Base-by-base conservation (phyloP, 2,888 invertebrate species). In the Hypolimnas misippus region DNA sequence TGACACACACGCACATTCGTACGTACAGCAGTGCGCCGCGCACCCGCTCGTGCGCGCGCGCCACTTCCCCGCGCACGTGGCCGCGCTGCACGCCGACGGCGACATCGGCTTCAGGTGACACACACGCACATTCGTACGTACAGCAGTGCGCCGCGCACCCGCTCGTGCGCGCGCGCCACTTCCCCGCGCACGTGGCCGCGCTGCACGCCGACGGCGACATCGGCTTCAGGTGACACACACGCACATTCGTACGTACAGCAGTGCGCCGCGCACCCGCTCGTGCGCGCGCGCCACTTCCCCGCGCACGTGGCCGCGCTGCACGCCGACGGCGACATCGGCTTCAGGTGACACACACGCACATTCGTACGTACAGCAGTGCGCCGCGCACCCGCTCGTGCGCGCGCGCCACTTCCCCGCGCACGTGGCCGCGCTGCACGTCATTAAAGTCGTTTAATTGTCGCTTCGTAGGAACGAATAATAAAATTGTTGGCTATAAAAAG, bases 131-230 rank as follows among this genome's bases (percentile, higher is more conserved):
- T n/a, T n/a, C n/a, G n/a, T n/a, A n/a, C n/a, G n/a, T n/a, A n/a
- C n/a, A n/a, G n/a, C n/a, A n/a, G n/a, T n/a, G n/a, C n/a, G n/a
- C n/a, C n/a, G n/a, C 96, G n/a, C n/a, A n/a, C n/a, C n/a, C n/a
- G 17, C 95, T 97, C 0, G 95, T 98, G 54, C 94, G 94, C 1
- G 95, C 97, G 0, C 92, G 94, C 57, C 93, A 94, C 76, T 98
- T 98, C 90, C 93, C 95, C 14, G 94, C 94, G 69, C 98, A 98
- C 86, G 98, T 98, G 3, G 95, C 96, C 8, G 93, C 94, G 35
- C 85, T 98, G 69, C 98, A 98, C 83, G 97, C 97, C 2, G 98
- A 98, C 84, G 97, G 97, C 0, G 98, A 98, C 82, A 97, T 98
- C 69, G 98, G 97, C 0, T 98, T 98, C 84, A 97, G 89, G 31